Evolutionary conservation across 2,888 invertebrate genomes (phyloP).

Genomic region (Pyrocoelia pectoralis): DNA sequence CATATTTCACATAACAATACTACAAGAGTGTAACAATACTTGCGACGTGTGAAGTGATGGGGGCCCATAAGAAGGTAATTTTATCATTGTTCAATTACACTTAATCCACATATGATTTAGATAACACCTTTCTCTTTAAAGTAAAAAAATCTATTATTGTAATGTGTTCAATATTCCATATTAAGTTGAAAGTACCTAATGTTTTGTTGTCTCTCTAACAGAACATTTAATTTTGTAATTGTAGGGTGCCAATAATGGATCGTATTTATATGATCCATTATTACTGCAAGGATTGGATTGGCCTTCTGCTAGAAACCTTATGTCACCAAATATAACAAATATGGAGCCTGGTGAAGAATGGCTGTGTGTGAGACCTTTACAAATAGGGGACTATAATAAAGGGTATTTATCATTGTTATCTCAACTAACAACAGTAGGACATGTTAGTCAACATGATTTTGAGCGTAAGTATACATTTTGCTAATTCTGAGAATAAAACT

Average conservation of each 20-base stretch:
- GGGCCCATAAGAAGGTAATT: slow-evolving; percentile 28
- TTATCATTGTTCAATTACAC: not conserved
- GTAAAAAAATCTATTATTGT: too few relatives aligned
- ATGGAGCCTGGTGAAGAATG: slow-evolving; percentile 76
- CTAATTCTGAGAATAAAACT: not conserved
- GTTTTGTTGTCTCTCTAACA: not conserved
- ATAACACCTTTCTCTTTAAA: not conserved
- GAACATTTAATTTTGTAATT: not conserved
- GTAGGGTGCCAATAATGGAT: slow-evolving; percentile 17
- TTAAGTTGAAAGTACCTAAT: not conserved
- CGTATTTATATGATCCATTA: slow-evolving; percentile 69
- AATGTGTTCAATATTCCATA: not conserved
- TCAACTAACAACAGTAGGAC: slow-evolving; percentile 87
- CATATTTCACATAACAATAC: not conserved
- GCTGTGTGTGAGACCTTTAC: slow-evolving; percentile 81
- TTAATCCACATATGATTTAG: not conserved
- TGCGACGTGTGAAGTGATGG: slow-evolving; percentile 16
- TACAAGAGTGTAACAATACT: not conserved
- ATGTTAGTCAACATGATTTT: slow-evolving; percentile 79
- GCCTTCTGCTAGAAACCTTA: slow-evolving; percentile 67
- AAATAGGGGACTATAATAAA: slow-evolving; percentile 81
- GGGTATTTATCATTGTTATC: slow-evolving; percentile 82
- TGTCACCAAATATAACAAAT: slow-evolving; percentile 75
- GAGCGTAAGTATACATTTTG: slow-evolving; percentile 71
- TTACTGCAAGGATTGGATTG: slow-evolving; percentile 73